A percentile compares a stretch with the other conserved stretches of the same genome.
Conservation (phyloP, 2,888 invertebrate species). For the Entomobrya proxima region DNA sequence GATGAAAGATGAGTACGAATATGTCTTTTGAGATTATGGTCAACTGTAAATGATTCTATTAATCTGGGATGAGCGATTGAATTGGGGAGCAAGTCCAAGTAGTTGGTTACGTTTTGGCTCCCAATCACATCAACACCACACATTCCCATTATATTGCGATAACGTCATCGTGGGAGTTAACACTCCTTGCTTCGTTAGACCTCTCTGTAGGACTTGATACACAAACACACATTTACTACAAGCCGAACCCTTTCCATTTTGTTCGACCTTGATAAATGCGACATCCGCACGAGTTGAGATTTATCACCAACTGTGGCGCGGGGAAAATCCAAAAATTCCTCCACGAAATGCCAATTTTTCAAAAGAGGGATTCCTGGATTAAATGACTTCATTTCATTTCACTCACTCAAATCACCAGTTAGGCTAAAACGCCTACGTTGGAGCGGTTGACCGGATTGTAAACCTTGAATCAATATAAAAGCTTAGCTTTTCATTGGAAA, state of each 20-base stretch:
- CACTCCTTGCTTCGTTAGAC: too few relatives aligned
- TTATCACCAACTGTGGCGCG: background rate
- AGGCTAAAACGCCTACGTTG: background rate
- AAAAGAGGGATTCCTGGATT: background rate
- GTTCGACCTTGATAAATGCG: conserved; percentile 16
- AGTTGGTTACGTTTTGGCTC: background rate
- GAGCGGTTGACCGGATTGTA: background rate
- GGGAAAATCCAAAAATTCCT: conserved; percentile 9
- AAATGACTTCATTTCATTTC: conserved; percentile 6
- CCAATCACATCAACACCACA: background rate
- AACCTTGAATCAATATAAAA: background rate
- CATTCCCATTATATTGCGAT: background rate
- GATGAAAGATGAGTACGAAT: conserved; percentile 58
- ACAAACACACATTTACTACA: background rate
- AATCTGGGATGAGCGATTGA: conserved; percentile 47
- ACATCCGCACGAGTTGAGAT: conserved; percentile 11
- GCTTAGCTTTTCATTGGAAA: background rate
- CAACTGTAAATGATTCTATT: conserved; percentile 63
- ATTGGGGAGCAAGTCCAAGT: background rate
- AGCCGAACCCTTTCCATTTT: conserved; percentile 5
- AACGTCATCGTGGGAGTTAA: too few relatives aligned
- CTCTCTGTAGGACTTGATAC: too few relatives aligned
- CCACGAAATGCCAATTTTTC: background rate
- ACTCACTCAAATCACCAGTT: background rate
- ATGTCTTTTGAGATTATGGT: conserved; percentile 62